These are phyloP conservation scores for Mesorhabditis belari DNA, from an alignment of 2,888 invertebrate genomes.

Conservation along the genomic window DNA sequence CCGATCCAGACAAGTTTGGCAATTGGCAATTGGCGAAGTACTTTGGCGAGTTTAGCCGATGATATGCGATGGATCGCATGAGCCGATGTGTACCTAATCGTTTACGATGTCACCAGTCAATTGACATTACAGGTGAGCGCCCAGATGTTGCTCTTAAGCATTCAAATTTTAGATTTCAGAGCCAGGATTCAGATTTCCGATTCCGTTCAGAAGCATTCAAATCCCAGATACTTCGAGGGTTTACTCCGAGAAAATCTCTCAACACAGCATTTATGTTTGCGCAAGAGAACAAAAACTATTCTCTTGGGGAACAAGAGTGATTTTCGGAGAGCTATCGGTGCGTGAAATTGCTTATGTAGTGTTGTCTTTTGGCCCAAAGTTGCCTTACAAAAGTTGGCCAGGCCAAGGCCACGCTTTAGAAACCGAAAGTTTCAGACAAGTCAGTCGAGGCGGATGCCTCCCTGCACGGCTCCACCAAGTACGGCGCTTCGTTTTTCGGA, in stretches of 20 bases:
- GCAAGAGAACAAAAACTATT: slow-evolving; percentile 54
- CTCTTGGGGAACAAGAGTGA: slow-evolving; percentile 58
- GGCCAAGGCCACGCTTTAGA: not conserved
- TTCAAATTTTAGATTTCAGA: not conserved
- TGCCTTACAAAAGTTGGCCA: too few relatives aligned
- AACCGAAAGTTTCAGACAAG: slow-evolving; percentile 26
- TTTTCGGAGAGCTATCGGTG: slow-evolving; percentile 57
- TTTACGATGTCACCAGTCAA: slow-evolving; percentile 57
- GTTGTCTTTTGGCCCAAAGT: too few relatives aligned
- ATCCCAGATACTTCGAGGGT: slow-evolving; percentile 51
- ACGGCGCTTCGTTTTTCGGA: slow-evolving; percentile 37
- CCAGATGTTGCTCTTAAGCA: not conserved
- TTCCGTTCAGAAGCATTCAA: not conserved
- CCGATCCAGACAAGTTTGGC: slow-evolving; percentile 30
- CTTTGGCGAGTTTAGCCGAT: not conserved
- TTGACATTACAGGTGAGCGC: slow-evolving; percentile 44
- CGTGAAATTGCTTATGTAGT: too few relatives aligned
- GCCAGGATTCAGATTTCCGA: too few relatives aligned
- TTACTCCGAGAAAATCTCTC: slow-evolving; percentile 54
- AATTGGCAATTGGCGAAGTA: too few relatives aligned
- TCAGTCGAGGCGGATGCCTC: slow-evolving; percentile 38
- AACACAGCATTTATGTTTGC: slow-evolving; percentile 52
- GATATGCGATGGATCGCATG: slow-evolving; percentile 55
- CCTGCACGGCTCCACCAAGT: slow-evolving; percentile 27
- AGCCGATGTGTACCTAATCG: slow-evolving; percentile 57